Evolutionary conservation across 1,140 invertebrate species (phyloP), one percentile per base, ranked within the genome.

Genomic region (Pogonomyrmex barbatus): DNA sequence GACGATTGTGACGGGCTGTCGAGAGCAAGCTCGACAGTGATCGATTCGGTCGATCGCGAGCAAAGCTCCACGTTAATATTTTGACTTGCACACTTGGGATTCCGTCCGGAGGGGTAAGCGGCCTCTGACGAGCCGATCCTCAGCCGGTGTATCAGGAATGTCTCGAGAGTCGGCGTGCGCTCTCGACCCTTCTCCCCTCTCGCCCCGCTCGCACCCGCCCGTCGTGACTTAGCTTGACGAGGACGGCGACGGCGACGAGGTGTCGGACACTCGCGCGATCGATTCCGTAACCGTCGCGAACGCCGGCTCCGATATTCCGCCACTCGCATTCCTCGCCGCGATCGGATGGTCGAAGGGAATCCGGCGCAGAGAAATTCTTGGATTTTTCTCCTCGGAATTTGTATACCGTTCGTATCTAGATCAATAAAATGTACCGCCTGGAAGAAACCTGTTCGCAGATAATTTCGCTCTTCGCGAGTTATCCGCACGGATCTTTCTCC

Each of bases 261-360:
- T 86, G 88, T 85, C 91, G 89, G 92, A 93, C 92, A 92, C 92
- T 89, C 90, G 90, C 90, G 89, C 90, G 89, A 93, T 91, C 91
- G 91, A 93, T 91, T 70, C 89, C 76, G 47, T 67, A 75, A 60
- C 60, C 75, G 81, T 36, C 65, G 83, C 36, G 68, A 60, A 87
- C 87, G 89, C 76, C 82, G 87, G 77, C 81, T 63, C 54, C 54
- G 76, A 45, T 52, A 30, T 89, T 75, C 70, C 81, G 47, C 77
- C 39, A 42, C 68, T 77, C 52, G 73, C 52, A 62, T 75, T 63
- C 50, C 14, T 56, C 17, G 17, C 14, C 62, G 17, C 14, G 67
- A 9, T 33, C 47, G 47, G 8, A 42, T 1, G 24, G 24, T 42
- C 33, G 36, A 65, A 36, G 14, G 17, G 30, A 14, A 67, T 39